Base-by-base conservation (phyloP, 2,797 vertebrate genomes). In the Enteromius treurensis region DNA sequence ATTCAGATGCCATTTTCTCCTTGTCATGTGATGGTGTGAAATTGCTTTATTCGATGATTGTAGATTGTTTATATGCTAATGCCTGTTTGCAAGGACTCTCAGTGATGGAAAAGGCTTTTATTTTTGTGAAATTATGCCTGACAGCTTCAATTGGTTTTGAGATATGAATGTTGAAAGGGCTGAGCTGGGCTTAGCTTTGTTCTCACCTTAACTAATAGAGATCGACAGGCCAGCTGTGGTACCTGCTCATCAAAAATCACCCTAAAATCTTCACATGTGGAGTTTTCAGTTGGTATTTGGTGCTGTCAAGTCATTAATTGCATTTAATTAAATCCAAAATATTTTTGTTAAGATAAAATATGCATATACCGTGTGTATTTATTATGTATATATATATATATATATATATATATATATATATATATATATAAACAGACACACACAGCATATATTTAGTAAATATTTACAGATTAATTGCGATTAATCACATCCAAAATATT, bases 91-190 rank as follows among this genome's bases (percentile, higher is more conserved):
- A 9, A 60, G 49, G 45, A 37, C 47, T 82, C 32, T 49, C 37
- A 7, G 47, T 47, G 65, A 45, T 19, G 49, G 55, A 29, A 45
- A 65, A 40, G 34, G 23, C 58, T 79, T 80, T 26, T 76, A 64
- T 73, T 80, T 82, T 65, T 17, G 53, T 8, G 42, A 49, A 77
- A 83, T 77, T 34, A 42, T 82, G 21, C 70, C 68, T 82, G 80
- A 82, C 80, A 79, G 83, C 69, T 77, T 37, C 64, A 82, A 79
- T 81, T 87, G 77, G 55, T 34, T 62, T 32, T 29, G 77, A 69
- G 37, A 58, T n/a, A 53, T 77, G 40, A 82, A 69, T 65, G 74
- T 80, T 21, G 64, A 65, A 49, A 60, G 60, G 62, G 69, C 70
- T 7, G n/a, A 34, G 23, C 45, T 32, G 8, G 29, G 73, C 42